phyloP scores from a whole-genome alignment of 2,113 vertebrate genomes.

The Gopherus evgoodei region DNA sequence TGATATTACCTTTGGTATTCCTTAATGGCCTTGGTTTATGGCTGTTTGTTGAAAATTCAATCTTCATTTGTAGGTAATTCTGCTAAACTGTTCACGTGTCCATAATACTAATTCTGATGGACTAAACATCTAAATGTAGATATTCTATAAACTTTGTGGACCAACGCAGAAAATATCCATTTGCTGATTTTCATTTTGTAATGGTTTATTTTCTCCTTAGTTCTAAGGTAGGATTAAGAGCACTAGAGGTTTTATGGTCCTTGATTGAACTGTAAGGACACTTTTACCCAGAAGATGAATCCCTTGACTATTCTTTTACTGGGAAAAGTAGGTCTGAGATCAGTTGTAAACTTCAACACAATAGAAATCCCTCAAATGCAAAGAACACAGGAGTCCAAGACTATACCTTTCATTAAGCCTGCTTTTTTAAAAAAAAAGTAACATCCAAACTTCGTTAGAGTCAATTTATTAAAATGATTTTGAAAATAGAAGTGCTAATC shows the following conservation, averaged over 20 bases:
- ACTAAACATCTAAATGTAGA: background rate
- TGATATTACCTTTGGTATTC: background rate
- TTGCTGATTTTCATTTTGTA: conserved; percentile 10
- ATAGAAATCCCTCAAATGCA: background rate
- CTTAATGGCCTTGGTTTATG: background rate
- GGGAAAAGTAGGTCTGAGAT: background rate
- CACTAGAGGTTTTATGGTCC: background rate
- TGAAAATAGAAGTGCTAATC: background rate
- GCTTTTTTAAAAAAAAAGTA: background rate
- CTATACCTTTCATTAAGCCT: background rate
- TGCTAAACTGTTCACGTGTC: background rate
- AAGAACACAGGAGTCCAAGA: background rate
- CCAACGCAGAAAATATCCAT: background rate
- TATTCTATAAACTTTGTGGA: background rate
- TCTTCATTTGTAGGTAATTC: conserved; percentile 34
- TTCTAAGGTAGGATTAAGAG: background rate
- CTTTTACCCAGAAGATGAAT: background rate
- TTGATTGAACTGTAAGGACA: background rate
- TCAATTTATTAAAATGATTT: background rate
- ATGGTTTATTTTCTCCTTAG: background rate
- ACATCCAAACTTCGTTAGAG: background rate
- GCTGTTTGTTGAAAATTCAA: background rate
- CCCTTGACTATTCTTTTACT: background rate
- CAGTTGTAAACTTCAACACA: background rate
- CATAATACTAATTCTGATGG: background rate